Conservation (phyloP, 2,113 vertebrate genomes). For the Actenoides lindsayi region DNA sequence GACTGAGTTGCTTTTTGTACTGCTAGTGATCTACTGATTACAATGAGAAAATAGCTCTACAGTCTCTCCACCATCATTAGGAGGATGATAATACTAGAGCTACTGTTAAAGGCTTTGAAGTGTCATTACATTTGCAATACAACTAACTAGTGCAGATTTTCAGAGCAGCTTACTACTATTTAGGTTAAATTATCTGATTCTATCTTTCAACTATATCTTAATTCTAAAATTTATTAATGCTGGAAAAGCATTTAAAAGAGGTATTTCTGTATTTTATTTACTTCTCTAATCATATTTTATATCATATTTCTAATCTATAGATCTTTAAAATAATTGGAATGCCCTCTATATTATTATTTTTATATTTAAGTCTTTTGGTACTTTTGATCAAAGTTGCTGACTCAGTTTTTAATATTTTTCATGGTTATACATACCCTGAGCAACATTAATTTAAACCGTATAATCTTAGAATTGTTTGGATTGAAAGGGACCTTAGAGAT, state of each 20-base stretch:
- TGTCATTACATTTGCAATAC: background rate
- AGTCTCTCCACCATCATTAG: background rate
- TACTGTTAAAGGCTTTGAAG: background rate
- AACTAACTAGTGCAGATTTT: background rate
- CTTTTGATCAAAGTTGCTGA: background rate
- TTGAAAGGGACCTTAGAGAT: too few relatives aligned
- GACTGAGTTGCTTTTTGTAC: background rate
- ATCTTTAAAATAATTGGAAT: background rate
- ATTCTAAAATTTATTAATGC: background rate
- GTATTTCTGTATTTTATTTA: background rate
- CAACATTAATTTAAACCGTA: background rate
- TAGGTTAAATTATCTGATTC: background rate
- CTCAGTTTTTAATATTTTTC: background rate
- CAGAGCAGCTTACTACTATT: background rate
- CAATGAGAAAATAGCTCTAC: background rate
- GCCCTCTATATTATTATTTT: background rate
- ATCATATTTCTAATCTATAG: background rate
- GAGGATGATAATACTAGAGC: background rate
- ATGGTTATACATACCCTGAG: background rate
- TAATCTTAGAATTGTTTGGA: too few relatives aligned
- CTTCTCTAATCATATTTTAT: background rate
- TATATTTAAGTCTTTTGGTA: background rate
- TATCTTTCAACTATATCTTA: background rate
- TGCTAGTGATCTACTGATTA: background rate
- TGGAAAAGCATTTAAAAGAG: background rate